phyloP scores from a whole-genome alignment of 2,888 invertebrate genomes.

The Rhimphoctona megacephalus region DNA sequence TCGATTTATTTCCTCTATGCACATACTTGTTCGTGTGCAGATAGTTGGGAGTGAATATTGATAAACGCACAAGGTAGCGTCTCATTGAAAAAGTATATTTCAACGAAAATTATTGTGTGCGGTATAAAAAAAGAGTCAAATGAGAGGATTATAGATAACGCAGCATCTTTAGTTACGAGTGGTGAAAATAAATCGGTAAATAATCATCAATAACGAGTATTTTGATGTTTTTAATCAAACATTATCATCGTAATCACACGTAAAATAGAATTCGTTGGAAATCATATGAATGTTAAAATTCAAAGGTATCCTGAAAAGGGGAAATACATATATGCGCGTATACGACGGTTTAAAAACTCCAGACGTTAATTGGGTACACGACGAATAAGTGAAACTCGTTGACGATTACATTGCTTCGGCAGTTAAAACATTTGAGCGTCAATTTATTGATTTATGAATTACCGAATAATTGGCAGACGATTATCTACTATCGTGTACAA shows the following conservation, averaged over 20 bases:
- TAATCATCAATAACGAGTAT: not conserved
- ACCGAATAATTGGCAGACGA: constrained; percentile 9
- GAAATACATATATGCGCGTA: not conserved
- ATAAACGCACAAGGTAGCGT: not conserved
- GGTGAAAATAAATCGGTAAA: too few species aligned
- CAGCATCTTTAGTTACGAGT: not conserved
- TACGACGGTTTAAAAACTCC: not conserved
- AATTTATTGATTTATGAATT: not conserved
- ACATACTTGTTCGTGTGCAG: not conserved
- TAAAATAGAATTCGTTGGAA: too few species aligned
- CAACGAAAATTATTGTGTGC: not conserved
- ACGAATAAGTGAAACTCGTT: constrained; percentile 2
- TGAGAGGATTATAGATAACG: not conserved
- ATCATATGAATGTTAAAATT: too few species aligned
- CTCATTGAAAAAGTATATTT: not conserved
- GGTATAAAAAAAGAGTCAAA: not conserved
- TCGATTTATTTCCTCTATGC: not conserved
- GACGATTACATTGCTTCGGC: not conserved
- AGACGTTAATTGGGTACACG: not conserved
- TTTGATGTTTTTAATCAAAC: not conserved
- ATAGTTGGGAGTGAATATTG: not conserved
- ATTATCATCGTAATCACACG: not conserved
- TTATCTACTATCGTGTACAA: constrained; percentile 4
- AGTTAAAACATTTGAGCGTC: not conserved
- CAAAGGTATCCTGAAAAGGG: not conserved